A percentile compares a stretch with the other conserved stretches of the same genome.
Conservation (phyloP, 2,888 invertebrate genomes). For the Heliconius erato region DNA sequence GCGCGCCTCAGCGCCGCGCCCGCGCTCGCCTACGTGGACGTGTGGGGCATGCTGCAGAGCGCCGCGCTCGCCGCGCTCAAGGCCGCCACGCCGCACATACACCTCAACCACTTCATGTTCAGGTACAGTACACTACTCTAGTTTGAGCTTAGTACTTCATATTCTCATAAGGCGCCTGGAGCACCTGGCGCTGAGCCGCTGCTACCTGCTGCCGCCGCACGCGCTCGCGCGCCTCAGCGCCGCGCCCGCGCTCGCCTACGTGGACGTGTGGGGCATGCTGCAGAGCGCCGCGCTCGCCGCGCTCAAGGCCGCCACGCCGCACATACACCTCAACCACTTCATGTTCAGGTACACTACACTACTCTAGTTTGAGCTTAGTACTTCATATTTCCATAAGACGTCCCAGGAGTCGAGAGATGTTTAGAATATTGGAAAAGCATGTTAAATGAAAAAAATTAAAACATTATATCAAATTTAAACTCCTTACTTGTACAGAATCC, state of each 20-base stretch:
- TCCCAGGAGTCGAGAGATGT: too few relatives aligned
- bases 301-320: conserved; percentile 71
- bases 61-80: conserved; percentile 74
- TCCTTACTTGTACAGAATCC: too few relatives aligned
- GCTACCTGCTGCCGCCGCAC: conserved; percentile 91
- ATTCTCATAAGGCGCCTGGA: conserved; percentile 82
- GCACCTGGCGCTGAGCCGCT: conserved; percentile 91
- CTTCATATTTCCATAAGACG: too few relatives aligned
- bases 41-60: conserved; percentile 92
- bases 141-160: too few relatives aligned
- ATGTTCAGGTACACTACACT: conserved; percentile 77
- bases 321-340: conserved; percentile 77
- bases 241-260: conserved; percentile 88
- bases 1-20: conserved; percentile 88
- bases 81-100: conserved; percentile 70
- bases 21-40: conserved; percentile 90
- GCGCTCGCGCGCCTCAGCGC: conserved; percentile 88
- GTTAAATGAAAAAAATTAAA: too few relatives aligned
- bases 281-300: conserved; percentile 81
- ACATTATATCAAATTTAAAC: too few relatives aligned
- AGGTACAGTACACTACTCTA: conserved; percentile 63
- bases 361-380: too few relatives aligned
- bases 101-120: conserved; percentile 81
- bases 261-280: conserved; percentile 94
- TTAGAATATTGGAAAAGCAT: too few relatives aligned